These are phyloP conservation scores for Danionella cerebrum DNA, from an alignment of 2,113 vertebrate genomes.

Conservation along the genomic window DNA sequence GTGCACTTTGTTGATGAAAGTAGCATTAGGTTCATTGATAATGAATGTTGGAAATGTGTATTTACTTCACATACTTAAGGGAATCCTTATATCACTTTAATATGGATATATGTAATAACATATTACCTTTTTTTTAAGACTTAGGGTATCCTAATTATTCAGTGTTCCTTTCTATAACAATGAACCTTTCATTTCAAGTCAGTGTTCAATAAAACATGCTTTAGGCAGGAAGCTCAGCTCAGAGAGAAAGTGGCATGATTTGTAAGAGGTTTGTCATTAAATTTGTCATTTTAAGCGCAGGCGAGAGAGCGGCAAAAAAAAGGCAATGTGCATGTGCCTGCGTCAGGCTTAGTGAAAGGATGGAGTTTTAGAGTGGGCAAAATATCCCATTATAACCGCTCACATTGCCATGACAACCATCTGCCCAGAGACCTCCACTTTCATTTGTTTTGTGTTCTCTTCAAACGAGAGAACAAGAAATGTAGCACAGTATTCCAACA, in stretches of 20 bases:
- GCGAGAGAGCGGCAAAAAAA: not conserved
- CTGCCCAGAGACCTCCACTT: slow-evolving; percentile 11
- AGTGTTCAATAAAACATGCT: not conserved
- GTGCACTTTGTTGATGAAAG: no score
- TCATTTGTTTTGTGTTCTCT: slow-evolving; percentile 18
- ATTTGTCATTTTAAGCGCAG: slow-evolving; percentile 7
- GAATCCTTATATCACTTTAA: no score
- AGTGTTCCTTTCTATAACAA: no score
- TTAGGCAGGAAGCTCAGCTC: not conserved
- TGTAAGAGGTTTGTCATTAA: slow-evolving; percentile 8
- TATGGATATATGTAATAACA: no score
- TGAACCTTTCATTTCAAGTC: not conserved
- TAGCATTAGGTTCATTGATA: no score
- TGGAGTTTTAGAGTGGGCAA: slow-evolving; percentile 4
- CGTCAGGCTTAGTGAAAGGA: not conserved
- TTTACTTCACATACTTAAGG: no score
- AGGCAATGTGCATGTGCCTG: not conserved
- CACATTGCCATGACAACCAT: slow-evolving; percentile 16
- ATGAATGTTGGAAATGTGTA: no score
- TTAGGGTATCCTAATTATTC: no score
- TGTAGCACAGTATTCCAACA: not conserved
- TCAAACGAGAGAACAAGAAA: slow-evolving; percentile 14
- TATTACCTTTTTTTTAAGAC: no score
- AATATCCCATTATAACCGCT: slow-evolving; percentile 10
- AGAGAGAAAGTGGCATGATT: not conserved